Percentiles rank a stretch among this genome's conserved stretches.
Conservation (phyloP, 35 echinoderm and acorn worm species). For the Ptychodera flava region DNA sequence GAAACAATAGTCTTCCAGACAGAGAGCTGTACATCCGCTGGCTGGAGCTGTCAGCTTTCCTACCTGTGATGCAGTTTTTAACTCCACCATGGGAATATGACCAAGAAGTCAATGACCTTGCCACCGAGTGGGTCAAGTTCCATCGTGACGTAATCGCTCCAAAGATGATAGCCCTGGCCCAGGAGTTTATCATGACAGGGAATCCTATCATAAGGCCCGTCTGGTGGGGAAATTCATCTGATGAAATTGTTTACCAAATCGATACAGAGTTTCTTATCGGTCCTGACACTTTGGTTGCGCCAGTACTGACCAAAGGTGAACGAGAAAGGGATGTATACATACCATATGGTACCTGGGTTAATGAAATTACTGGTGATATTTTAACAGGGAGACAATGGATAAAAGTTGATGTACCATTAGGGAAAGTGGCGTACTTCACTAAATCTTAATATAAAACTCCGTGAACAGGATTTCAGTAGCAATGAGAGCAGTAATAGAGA, state of each 20-base stretch:
- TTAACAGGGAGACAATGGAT: conserved; percentile 23
- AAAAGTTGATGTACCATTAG: not conserved
- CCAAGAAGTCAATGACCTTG: conserved; percentile 39
- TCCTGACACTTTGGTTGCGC: conserved; percentile 56
- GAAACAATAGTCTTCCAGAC: conserved; percentile 27
- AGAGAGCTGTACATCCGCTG: conserved; percentile 68
- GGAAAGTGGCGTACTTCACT: not conserved
- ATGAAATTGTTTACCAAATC: conserved; percentile 14
- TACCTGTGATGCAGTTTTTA: conserved; percentile 73
- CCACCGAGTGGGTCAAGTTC: conserved; percentile 51
- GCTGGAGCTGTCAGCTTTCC: conserved; percentile 59
- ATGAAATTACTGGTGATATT: conserved; percentile 23
- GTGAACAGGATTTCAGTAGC: too few relatives aligned
- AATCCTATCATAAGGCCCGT: conserved; percentile 59
- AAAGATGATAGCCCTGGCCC: conserved; percentile 37
- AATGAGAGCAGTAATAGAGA: too few relatives aligned
- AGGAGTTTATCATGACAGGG: conserved; percentile 17
- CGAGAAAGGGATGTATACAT: conserved; percentile 51
- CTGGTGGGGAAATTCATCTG: conserved; percentile 65
- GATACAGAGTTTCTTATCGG: conserved; percentile 76
- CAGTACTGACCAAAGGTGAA: conserved; percentile 27
- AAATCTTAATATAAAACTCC: not conserved
- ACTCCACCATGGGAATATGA: conserved; percentile 59
- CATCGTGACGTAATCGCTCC: conserved; percentile 59
- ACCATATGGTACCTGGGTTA: conserved; percentile 48